phyloP scores from a whole-genome alignment of 2,888 invertebrate genomes.

The Nemurella pictetii region DNA sequence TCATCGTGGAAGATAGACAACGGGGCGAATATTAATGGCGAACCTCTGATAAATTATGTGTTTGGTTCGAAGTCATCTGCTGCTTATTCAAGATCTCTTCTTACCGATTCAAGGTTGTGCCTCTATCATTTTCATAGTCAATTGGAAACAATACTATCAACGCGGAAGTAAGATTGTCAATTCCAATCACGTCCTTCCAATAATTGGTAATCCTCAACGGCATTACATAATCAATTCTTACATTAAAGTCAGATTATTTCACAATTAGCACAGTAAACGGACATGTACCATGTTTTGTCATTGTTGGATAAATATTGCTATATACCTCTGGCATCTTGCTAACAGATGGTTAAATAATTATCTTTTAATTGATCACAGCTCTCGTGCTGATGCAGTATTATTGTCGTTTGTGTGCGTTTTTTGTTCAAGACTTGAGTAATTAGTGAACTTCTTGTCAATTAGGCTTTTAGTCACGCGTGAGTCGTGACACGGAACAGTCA shows the following conservation, averaged over 20 bases:
- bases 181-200: background rate
- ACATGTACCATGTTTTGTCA: background rate
- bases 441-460: background rate
- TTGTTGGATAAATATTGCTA: background rate
- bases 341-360: background rate
- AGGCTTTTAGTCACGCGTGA: background rate
- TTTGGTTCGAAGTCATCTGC: too few species aligned
- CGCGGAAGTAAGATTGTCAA: background rate
- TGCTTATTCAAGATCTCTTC: background rate
- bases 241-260: background rate
- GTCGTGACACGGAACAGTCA: background rate
- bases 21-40: too few species aligned
- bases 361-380: background rate
- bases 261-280: background rate
- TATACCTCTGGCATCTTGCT: background rate
- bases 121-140: background rate
- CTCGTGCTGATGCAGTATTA: background rate
- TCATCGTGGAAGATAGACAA: too few species aligned
- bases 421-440: background rate
- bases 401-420: background rate
- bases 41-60: too few species aligned
- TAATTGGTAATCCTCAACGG: background rate
- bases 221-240: background rate
- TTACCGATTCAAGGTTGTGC: background rate
- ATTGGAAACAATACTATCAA: background rate